Base-by-base conservation (phyloP, 2,888 invertebrate genomes). In the Orgyia antiqua region DNA sequence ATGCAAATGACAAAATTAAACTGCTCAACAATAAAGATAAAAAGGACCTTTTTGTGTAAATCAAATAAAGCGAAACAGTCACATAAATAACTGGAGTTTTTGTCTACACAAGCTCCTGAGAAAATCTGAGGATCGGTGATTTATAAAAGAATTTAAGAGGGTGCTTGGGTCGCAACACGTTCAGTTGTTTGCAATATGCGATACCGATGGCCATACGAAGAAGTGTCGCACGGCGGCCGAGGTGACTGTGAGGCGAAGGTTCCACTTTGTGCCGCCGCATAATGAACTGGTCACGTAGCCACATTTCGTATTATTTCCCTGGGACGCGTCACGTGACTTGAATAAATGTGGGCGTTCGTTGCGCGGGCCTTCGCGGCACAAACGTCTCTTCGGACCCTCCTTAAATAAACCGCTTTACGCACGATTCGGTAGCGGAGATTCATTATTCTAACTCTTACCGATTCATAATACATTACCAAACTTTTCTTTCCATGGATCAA, bases 221-320 rank as follows among this genome's bases (percentile, higher is more conserved):
- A 49, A 58, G 53, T 51, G 52, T 46, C 45, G 44, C 48, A 28
- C 36, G 41, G 38, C 47, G 42, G 51, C 52, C 40, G 51, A 61
- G 65, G 69, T 68, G 70, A 67, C 73, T 71, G 68, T 64, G 61
- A 3, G 20, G 24, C n/a, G 9, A 64, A 61, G 65, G 48, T 62
- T 51, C 51, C 52, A 56, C 58, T 67, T 67, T 71, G 68, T 69
- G 71, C 58, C 67, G 73, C 76, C 76, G 76, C 82, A 82, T 78
- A 84, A 82, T 80, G 84, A 83, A 78, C 83, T 69, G 78, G 84
- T 86, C 87, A 87, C 87, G 87, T 87, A 82, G 75, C 69, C 78
- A 77, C 84, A 87, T 87, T 87, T 83, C 86, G 83, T 84, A 86
- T 87, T 87, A 87, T 87, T 86, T 86, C 80, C 79, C 76, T 76